Evolutionary conservation across 1,140 invertebrate species (phyloP).

Genomic region (Aphaenogaster ashmeadi): DNA sequence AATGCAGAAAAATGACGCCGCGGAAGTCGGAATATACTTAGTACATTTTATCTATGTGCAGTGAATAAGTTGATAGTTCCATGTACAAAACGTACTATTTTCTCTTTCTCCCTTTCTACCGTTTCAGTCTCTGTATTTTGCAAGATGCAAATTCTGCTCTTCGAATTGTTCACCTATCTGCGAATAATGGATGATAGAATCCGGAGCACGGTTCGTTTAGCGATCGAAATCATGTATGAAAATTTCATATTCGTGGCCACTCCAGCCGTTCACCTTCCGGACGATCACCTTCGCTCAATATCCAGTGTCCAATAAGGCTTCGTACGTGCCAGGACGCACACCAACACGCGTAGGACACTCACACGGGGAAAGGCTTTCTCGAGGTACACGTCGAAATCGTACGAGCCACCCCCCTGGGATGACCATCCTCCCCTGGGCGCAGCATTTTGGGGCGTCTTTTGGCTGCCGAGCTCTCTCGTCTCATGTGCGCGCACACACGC

Average conservation of each 20-base stretch:
- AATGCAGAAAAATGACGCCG: slow-evolving; percentile 17
- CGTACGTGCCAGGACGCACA: slow-evolving; percentile 46
- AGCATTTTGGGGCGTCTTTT: slow-evolving; percentile 79
- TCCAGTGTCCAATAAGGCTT: slow-evolving; percentile 80
- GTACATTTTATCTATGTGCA: background rate
- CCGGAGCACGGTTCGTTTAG: background rate
- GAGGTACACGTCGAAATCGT: slow-evolving; percentile 62
- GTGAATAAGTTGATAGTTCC: background rate
- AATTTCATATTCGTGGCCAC: slow-evolving; percentile 70
- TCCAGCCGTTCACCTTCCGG: slow-evolving; percentile 74
- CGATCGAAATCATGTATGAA: slow-evolving; percentile 27
- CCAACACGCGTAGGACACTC: slow-evolving; percentile 36
- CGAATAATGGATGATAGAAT: slow-evolving; percentile 21
- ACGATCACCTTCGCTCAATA: slow-evolving; percentile 83
- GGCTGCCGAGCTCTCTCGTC: slow-evolving; percentile 67
- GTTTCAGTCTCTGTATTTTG: background rate
- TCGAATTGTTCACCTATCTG: slow-evolving; percentile 17
- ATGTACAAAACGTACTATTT: background rate
- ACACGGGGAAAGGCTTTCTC: slow-evolving; percentile 38
- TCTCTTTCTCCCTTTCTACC: background rate
- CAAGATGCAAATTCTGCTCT: background rate
- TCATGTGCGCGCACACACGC: slow-evolving; percentile 12
- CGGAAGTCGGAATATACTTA: background rate
- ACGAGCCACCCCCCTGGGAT: slow-evolving; percentile 67
- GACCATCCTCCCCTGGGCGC: slow-evolving; percentile 69